phyloP scores from a whole-genome alignment of 30 jellyfish, hydroid and myxozoan species.

The Aurelia aurita complex sp. Pacific region DNA sequence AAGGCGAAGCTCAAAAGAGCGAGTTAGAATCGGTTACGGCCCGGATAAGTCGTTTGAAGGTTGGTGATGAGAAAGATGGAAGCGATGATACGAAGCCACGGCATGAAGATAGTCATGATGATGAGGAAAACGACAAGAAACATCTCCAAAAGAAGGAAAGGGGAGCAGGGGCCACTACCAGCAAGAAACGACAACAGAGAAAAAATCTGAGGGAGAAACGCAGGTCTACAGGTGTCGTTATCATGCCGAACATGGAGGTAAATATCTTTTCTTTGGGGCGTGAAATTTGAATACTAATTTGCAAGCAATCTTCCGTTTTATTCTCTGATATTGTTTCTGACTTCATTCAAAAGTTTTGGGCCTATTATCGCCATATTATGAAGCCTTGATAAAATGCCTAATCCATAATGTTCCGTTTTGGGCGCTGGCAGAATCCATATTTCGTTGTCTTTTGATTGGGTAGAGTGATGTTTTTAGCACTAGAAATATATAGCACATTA shows the following conservation, averaged over 20 bases:
- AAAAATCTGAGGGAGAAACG: conserved; percentile 92
- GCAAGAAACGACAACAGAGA: conserved; percentile 81
- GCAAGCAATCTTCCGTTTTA: too few relatives aligned
- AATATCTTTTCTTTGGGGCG: background rate
- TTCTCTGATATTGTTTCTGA: too few relatives aligned
- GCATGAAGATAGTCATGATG: conserved; percentile 40
- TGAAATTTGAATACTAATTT: too few relatives aligned
- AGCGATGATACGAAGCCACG: conserved; percentile 38
- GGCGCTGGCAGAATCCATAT: too few relatives aligned
- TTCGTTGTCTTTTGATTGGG: too few relatives aligned
- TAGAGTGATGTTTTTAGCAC: too few relatives aligned
- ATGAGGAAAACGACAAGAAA: conserved; percentile 42
- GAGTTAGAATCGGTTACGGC: conserved; percentile 64
- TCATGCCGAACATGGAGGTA: conserved; percentile 91
- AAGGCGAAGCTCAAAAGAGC: conserved; percentile 49
- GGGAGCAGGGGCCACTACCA: conserved; percentile 83
- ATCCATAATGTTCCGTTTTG: too few relatives aligned
- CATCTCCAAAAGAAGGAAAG: conserved; percentile 57
- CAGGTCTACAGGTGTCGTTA: conserved; percentile 94
- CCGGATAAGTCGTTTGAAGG: conserved; percentile 69
- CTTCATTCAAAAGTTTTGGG: too few relatives aligned
- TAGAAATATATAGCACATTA: too few relatives aligned
- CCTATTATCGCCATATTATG: too few relatives aligned
- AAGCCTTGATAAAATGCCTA: too few relatives aligned
- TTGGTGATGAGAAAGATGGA: conserved; percentile 67